Base-by-base conservation (phyloP, 1,140 invertebrate species). In the Tribolium castaneum region DNA sequence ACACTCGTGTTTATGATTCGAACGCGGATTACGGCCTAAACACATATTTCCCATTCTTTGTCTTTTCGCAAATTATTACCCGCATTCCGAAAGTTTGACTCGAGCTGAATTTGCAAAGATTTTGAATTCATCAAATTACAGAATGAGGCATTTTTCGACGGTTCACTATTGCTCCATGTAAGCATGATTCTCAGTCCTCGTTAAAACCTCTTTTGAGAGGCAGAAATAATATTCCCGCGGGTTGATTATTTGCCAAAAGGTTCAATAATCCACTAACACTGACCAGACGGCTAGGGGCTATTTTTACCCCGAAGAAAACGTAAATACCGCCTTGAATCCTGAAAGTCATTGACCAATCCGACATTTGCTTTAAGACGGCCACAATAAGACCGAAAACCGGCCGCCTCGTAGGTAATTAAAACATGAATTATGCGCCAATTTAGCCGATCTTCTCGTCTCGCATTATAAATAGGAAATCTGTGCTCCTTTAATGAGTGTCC, bases 401-500 rank as follows among this genome's bases (percentile, higher is more conserved):
- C 59, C 59, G 59, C 59, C 13, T 14, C 59, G 59, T 5, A 35
- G 59, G 59, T 70, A 76, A 76, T 76, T 76, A 76, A 76, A 76
- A 70, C 75, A 70, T 76, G 75, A 76, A 76, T 70, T 76, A 76
- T 75, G 73, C 73, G 73, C 73, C 73, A 75, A 75, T 75, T 75
- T 75, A 75, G 25, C 52, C 16, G 50, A 75, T 59, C 54, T 52
- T 62, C 73, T 66, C 59, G 30, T 66, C 59, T 35, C 35, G 51
- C 25, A 75, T 59, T 45, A 75, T 59, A 75, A 75, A 75, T 45
- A 75, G 54, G 50, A 54, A 45, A 59, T 34, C 59, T 66, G 59
- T 72, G 70, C 14, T 7, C 12, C 50, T 22, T 39, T 72, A 72
- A 72, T 72, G 70, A 72, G 49, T 72, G 70, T 72, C 70, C 70